Evolutionary conservation across 1,140 invertebrate species (phyloP).

Genomic region (Listronotus oregonensis): DNA sequence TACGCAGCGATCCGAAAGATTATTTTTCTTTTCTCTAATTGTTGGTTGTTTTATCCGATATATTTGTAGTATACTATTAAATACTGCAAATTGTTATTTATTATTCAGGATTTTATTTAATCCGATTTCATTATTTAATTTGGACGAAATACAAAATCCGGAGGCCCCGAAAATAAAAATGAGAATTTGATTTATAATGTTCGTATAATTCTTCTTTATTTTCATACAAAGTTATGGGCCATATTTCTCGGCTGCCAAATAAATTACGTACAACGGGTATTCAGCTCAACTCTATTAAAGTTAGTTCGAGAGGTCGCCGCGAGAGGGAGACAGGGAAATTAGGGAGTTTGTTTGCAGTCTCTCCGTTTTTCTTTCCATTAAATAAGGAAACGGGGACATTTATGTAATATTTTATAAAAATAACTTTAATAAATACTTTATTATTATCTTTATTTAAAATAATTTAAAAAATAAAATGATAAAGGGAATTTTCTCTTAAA

Average conservation of each 20-base stretch:
- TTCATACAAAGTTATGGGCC: slow-evolving; percentile 57
- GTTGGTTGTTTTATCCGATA: too few relatives aligned
- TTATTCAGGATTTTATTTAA: too few relatives aligned
- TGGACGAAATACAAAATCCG: slow-evolving; percentile 48
- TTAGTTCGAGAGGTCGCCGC: slow-evolving; percentile 52
- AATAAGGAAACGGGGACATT: too few relatives aligned
- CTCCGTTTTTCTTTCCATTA: too few relatives aligned
- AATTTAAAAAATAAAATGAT: too few relatives aligned
- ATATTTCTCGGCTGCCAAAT: slow-evolving; percentile 57
- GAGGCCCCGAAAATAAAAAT: slow-evolving; percentile 50
- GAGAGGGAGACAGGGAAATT: slow-evolving; percentile 3
- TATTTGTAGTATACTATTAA: too few relatives aligned
- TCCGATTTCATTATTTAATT: too few relatives aligned
- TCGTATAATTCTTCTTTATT: slow-evolving; percentile 58
- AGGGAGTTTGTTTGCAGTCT: slow-evolving; percentile 8
- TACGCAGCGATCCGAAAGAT: too few relatives aligned
- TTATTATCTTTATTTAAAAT: slow-evolving; percentile 6
- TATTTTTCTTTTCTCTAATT: too few relatives aligned
- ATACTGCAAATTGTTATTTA: too few relatives aligned
- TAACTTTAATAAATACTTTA: slow-evolving; percentile 4
- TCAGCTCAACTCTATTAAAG: slow-evolving; percentile 55
- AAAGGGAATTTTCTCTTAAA: too few relatives aligned
- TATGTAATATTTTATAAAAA: too few relatives aligned
- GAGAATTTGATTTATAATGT: slow-evolving; percentile 56
- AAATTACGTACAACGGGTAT: slow-evolving; percentile 54